A percentile compares a stretch with the other conserved stretches of the same genome.
phyloP scores from a whole-genome alignment of 2,113 vertebrate species.

The Taxidea taxus region DNA sequence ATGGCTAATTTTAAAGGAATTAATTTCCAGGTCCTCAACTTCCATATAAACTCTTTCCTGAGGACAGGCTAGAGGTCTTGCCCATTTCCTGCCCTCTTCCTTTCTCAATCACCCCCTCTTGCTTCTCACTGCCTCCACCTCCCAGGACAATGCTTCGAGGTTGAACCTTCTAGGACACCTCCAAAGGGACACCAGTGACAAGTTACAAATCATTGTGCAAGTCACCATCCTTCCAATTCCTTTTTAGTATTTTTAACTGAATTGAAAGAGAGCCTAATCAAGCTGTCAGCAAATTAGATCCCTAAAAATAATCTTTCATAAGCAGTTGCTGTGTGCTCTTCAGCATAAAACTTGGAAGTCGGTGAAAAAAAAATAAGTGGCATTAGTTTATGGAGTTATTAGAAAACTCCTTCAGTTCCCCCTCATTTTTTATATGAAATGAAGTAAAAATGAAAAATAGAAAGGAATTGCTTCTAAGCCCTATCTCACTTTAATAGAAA shows the following conservation, averaged over 20 bases:
- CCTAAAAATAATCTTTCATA: not conserved
- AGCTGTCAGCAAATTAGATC: not conserved
- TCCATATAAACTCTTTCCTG: not conserved
- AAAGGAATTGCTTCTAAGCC: not conserved
- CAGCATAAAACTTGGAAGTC: not conserved
- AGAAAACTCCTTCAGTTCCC: not conserved
- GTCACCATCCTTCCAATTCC: not conserved
- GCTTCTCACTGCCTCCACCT: not conserved
- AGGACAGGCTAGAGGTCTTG: not conserved
- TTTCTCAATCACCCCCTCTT: accelerated
- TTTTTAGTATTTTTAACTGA: not conserved
- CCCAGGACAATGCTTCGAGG: not conserved
- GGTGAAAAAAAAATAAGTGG: not conserved
- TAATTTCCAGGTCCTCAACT: not conserved
- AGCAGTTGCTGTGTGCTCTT: not conserved
- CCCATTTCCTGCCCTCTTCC: not conserved
- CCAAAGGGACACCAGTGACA: not conserved
- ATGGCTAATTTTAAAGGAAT: not conserved
- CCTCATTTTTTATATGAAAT: not conserved
- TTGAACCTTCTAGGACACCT: not conserved
- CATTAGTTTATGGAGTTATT: not conserved
- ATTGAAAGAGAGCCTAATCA: not conserved
- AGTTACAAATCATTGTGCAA: not conserved
- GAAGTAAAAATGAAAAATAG: not conserved
- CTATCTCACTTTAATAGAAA: not conserved